phyloP scores from a whole-genome alignment of 2,888 invertebrate species.

The Vannuccia rotundouncinata region DNA sequence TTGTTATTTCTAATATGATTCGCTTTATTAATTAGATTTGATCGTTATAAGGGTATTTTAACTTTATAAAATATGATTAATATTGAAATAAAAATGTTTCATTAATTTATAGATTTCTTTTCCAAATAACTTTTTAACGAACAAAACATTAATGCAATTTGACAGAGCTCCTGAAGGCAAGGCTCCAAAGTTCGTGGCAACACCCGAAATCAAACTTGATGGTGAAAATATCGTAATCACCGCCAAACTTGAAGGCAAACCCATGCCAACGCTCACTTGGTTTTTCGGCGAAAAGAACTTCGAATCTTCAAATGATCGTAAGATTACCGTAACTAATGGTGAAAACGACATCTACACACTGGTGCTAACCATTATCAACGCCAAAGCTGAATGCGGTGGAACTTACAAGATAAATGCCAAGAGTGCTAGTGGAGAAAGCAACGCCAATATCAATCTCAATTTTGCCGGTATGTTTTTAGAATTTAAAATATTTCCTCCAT shows the following conservation, averaged over 20 bases:
- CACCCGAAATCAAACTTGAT: conserved; percentile 95
- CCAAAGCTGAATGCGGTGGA: conserved; percentile 90
- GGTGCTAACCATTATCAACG: conserved; percentile 53
- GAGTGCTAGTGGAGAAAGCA: conserved; percentile 96
- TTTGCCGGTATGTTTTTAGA: conserved; percentile 59
- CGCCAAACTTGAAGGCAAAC: conserved; percentile 87
- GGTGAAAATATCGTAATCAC: conserved; percentile 89
- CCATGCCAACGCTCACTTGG: conserved; percentile 89
- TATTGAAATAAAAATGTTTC: no score
- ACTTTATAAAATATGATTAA: no score
- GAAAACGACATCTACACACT: conserved; percentile 35
- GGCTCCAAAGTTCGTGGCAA: conserved; percentile 92
- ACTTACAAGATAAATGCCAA: conserved; percentile 98
- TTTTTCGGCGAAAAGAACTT: conserved; percentile 70
- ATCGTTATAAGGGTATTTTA: no score
- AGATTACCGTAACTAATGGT: neutral
- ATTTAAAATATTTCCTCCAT: no score
- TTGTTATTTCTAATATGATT: no score
- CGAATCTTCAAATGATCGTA: conserved; percentile 47
- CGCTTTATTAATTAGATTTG: no score
- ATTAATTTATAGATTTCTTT: neutral
- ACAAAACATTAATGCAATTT: no score
- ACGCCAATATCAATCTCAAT: conserved; percentile 98
- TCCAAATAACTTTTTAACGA: neutral
- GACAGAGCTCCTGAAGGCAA: conserved; percentile 45